Conservation (phyloP, 2,797 vertebrate species). For the Pithecia hirsuta region DNA sequence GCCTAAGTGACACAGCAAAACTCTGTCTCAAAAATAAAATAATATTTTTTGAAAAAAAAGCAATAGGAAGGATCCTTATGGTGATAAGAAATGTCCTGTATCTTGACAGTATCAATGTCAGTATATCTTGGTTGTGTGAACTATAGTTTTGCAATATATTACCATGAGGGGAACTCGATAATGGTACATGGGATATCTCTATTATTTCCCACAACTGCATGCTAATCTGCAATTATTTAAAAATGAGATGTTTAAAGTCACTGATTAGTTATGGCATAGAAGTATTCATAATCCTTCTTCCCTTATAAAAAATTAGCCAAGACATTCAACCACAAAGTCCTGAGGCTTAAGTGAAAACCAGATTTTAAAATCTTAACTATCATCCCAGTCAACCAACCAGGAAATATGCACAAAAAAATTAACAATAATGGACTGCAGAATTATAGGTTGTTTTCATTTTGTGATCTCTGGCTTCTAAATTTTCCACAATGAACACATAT, state of each 20-base stretch:
- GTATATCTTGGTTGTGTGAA: background rate
- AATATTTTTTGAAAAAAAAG: background rate
- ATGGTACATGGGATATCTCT: background rate
- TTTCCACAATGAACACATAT: background rate
- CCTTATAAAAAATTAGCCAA: slow-evolving; percentile 39
- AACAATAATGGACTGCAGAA: background rate
- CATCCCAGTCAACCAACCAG: background rate
- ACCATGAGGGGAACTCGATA: background rate
- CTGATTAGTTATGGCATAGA: background rate
- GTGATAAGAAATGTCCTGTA: background rate
- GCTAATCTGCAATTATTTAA: slow-evolving; percentile 1
- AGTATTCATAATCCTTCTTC: background rate
- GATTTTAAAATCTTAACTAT: background rate
- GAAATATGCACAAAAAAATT: background rate
- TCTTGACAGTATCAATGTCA: background rate
- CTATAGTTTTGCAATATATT: background rate
- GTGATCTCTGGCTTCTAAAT: background rate
- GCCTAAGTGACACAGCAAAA: background rate
- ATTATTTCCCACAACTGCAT: background rate
- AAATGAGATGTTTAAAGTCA: slow-evolving; percentile 1
- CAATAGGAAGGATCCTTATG: background rate
- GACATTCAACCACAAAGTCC: background rate
- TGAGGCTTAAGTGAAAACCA: background rate
- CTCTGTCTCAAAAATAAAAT: background rate
- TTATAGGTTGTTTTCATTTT: slow-evolving; percentile 4